These are phyloP conservation scores for Nomada goodeniana DNA, from an alignment of 2,888 invertebrate genomes.

Conservation along the genomic window DNA sequence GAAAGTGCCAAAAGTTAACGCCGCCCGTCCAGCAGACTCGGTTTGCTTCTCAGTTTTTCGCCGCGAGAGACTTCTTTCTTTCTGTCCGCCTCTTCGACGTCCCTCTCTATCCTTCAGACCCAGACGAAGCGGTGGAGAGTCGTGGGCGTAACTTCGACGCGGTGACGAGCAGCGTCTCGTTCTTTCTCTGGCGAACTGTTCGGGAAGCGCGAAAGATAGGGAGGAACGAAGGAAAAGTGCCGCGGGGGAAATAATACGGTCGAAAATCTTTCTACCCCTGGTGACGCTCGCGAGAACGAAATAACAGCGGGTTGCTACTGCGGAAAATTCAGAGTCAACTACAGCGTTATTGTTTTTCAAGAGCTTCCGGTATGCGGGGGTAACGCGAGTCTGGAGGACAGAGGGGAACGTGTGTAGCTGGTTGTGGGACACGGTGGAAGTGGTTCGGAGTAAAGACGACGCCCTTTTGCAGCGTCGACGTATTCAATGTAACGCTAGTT, in stretches of 20 bases:
- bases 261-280: slow-evolving; percentile 64
- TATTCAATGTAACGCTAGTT: slow-evolving; percentile 30
- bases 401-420: background rate
- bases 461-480: slow-evolving; percentile 31
- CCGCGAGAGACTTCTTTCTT: slow-evolving; percentile 8
- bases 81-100: background rate
- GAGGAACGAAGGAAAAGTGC: slow-evolving; percentile 51
- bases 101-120: slow-evolving; percentile 43
- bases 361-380: slow-evolving; percentile 53
- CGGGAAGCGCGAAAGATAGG: background rate
- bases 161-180: slow-evolving; percentile 44
- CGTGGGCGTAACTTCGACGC: slow-evolving; percentile 60
- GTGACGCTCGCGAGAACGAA: slow-evolving; percentile 56
- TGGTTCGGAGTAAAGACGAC: slow-evolving; percentile 37
- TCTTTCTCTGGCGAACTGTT: slow-evolving; percentile 15
- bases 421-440: background rate
- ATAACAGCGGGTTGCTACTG: slow-evolving; percentile 70
- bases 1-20: slow-evolving; percentile 75
- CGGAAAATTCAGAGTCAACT: slow-evolving; percentile 76
- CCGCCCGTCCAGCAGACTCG: slow-evolving; percentile 51
- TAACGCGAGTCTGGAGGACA: too few species aligned
- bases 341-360: slow-evolving; percentile 76
- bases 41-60: slow-evolving; percentile 63
- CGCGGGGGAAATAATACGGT: slow-evolving; percentile 77
- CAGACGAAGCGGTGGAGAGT: slow-evolving; percentile 69